Evolutionary conservation across 1,140 invertebrate genomes (phyloP).

Genomic region (Drosophila ambigua): DNA sequence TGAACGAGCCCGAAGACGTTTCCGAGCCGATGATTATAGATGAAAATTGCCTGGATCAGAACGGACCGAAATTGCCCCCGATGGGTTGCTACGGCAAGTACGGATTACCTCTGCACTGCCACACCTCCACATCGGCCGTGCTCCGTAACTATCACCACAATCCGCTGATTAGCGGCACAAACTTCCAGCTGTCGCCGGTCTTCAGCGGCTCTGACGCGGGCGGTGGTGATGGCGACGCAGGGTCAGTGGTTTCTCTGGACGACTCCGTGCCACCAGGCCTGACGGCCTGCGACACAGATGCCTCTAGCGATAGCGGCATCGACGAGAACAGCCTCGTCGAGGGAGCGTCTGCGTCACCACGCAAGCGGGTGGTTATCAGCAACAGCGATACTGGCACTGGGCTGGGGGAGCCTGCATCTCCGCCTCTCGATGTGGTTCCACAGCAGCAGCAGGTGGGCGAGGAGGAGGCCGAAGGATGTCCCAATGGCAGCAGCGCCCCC

Average conservation of each 20-base stretch:
- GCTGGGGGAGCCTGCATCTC: conserved; percentile 24
- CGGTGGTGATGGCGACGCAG: conserved; percentile 33
- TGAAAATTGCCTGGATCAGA: conserved; percentile 56
- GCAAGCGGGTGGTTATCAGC: conserved; percentile 19
- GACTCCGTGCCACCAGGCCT: conserved; percentile 72
- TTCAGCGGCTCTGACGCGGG: conserved; percentile 42
- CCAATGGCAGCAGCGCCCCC: conserved; percentile 13
- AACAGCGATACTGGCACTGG: not conserved
- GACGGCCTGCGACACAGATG: conserved; percentile 66
- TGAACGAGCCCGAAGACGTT: conserved; percentile 1
- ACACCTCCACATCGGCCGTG: conserved; percentile 55
- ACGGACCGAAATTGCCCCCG: not conserved
- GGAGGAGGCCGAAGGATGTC: conserved; percentile 10
- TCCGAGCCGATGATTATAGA: conserved; percentile 58
- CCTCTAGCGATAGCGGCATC: conserved; percentile 75
- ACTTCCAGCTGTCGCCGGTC: conserved; percentile 69
- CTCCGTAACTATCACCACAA: conserved; percentile 74
- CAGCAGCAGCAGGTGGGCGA: conserved; percentile 1
- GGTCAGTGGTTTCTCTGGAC: conserved; percentile 58
- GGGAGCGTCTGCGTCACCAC: conserved; percentile 26
- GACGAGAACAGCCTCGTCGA: conserved; percentile 65
- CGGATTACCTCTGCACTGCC: conserved; percentile 55
- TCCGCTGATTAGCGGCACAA: conserved; percentile 76
- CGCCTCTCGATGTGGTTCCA: conserved; percentile 11
- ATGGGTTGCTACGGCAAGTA: conserved; percentile 23